These are phyloP conservation scores for Bugula neritina DNA, from an alignment of 2,888 invertebrate species.

Conservation along the genomic window DNA sequence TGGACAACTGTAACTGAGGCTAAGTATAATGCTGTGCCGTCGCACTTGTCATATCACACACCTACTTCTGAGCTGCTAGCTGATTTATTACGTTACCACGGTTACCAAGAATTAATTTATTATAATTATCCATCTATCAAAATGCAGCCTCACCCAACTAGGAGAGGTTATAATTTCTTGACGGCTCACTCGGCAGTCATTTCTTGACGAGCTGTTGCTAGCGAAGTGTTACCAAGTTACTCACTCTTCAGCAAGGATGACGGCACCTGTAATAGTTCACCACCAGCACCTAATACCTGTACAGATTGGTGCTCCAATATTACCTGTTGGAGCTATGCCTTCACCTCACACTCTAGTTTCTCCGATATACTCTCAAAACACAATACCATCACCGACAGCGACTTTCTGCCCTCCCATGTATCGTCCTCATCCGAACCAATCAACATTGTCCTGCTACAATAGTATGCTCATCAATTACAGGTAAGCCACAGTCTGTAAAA, in stretches of 20 bases:
- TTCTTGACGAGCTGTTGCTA: background rate
- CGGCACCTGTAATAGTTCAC: slow-evolving; percentile 22
- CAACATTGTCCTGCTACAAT: slow-evolving; percentile 1
- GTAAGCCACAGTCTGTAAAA: no score
- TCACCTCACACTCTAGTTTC: background rate
- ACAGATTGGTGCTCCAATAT: background rate
- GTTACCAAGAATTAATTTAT: background rate
- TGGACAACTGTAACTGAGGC: no score
- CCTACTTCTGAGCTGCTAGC: background rate
- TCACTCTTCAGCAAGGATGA: background rate
- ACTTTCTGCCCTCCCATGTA: background rate
- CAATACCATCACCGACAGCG: background rate
- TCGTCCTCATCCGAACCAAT: background rate
- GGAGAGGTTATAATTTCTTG: background rate
- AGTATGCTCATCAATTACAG: slow-evolving; percentile 16
- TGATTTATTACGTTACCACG: background rate
- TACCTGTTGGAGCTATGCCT: background rate
- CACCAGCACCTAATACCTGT: slow-evolving; percentile 15
- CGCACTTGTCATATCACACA: background rate
- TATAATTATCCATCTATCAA: background rate
- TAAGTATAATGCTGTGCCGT: no score
- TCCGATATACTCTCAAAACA: background rate
- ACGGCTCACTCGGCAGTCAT: background rate
- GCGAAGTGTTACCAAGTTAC: background rate
- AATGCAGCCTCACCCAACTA: background rate